Conservation (phyloP, 2,113 vertebrate genomes). For the Daubentonia madagascariensis region DNA sequence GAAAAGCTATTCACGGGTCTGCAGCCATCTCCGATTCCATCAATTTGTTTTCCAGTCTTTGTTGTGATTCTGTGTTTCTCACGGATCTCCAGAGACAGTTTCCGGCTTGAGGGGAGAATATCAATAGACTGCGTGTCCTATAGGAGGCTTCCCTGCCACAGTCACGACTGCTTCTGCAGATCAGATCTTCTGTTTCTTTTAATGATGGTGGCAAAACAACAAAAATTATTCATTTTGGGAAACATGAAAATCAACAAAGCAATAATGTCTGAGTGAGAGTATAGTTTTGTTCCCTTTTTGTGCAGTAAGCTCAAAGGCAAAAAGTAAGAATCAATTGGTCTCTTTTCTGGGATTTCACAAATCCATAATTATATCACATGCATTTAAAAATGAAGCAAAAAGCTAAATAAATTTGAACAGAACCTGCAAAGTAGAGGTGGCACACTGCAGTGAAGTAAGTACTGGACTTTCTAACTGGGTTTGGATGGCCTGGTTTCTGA, state of each 20-base stretch:
- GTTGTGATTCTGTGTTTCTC: conserved; percentile 83
- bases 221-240: conserved; percentile 70
- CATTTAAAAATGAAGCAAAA: neutral
- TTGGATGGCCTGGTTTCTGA: neutral
- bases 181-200: conserved; percentile 80
- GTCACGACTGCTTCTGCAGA: conserved; percentile 66
- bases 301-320: conserved; percentile 43
- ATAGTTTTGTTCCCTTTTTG: conserved; percentile 48
- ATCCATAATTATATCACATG: conserved; percentile 34
- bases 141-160: conserved; percentile 78
- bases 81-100: conserved; percentile 82
- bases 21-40: conserved; percentile 82
- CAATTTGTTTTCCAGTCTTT: conserved; percentile 85
- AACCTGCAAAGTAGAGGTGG: neutral
- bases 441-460: neutral
- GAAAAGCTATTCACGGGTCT: conserved; percentile 82
- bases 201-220: conserved; percentile 71
- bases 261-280: conserved; percentile 45
- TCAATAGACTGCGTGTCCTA: conserved; percentile 82
- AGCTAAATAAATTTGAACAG: neutral
- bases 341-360: conserved; percentile 65
- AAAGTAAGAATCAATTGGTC: conserved; percentile 47
- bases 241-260: conserved; percentile 59
- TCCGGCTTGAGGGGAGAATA: conserved; percentile 83
- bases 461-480: neutral